Evolutionary conservation across 2,797 vertebrate species (phyloP).

Genomic region (Enteromius radiatus): DNA sequence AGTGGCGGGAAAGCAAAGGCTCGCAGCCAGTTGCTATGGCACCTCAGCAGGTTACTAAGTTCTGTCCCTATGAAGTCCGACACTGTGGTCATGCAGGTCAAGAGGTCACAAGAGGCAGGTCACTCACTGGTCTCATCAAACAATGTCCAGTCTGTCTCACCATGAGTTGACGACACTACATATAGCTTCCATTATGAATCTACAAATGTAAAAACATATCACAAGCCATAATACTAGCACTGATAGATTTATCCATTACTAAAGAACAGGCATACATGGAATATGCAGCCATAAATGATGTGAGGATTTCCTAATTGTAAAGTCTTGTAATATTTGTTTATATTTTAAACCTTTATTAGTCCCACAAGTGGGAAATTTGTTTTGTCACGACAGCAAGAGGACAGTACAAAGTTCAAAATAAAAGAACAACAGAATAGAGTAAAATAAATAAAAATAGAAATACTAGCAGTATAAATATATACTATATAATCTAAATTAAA

Average conservation of each 20-base stretch:
- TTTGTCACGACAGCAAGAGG: too few species aligned
- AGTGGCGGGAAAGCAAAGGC: conserved; percentile 22
- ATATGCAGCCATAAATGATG: not conserved
- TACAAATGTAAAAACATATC: conserved; percentile 18
- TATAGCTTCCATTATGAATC: not conserved
- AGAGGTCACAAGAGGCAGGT: conserved; percentile 38
- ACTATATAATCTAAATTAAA: too few species aligned
- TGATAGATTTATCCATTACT: not conserved
- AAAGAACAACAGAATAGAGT: too few species aligned
- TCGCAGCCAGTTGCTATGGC: conserved; percentile 44
- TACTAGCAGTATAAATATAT: too few species aligned
- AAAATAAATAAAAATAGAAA: too few species aligned
- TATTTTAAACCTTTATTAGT: too few species aligned
- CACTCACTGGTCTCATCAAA: conserved; percentile 24
- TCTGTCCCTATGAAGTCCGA: conserved; percentile 56
- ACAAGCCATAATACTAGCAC: not conserved
- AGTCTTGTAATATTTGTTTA: not conserved
- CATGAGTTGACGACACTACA: not conserved
- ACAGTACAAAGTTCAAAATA: too few species aligned
- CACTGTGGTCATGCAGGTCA: conserved; percentile 47
- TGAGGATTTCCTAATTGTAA: not conserved
- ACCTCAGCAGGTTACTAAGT: conserved; percentile 46
- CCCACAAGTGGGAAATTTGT: too few species aligned
- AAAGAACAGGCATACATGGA: not conserved
- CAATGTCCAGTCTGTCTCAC: not conserved